Evolutionary conservation across 2,113 vertebrate species (phyloP).

Genomic region (Otocyon megalotis): DNA sequence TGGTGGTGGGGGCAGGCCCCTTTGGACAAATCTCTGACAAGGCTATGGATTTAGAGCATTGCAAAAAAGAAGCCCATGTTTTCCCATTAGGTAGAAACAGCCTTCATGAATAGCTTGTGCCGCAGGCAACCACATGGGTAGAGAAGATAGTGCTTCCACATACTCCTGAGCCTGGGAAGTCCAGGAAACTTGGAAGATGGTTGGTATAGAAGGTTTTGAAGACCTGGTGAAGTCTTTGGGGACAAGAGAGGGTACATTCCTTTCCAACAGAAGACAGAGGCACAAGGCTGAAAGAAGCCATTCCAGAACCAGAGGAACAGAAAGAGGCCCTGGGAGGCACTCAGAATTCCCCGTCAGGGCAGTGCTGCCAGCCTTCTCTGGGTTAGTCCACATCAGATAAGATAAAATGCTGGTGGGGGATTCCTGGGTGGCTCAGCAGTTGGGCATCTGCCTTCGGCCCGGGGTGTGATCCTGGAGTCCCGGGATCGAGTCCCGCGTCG

Average conservation of each 20-base stretch:
- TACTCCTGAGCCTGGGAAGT: not conserved
- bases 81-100: not conserved
- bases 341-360: not conserved
- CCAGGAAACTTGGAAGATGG: not conserved
- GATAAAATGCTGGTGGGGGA: not conserved
- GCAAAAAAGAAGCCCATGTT: not conserved
- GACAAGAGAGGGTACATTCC: not conserved
- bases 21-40: not conserved
- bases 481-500: too few species aligned
- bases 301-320: not conserved
- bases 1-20: not conserved
- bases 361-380: not conserved
- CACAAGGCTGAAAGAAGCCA: not conserved
- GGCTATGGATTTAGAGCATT: not conserved
- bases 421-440: too few species aligned
- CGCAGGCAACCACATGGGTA: not conserved
- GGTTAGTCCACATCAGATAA: not conserved
- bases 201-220: not conserved
- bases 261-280: not conserved
- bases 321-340: not conserved
- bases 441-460: too few species aligned
- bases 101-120: not conserved
- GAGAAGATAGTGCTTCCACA: not conserved
- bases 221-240: slow-evolving; percentile 13
- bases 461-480: too few species aligned